Evolutionary conservation across 2,113 vertebrate genomes (phyloP), one percentile per base, ranked within the genome.

Genomic region (Hypomesus transpacificus): DNA sequence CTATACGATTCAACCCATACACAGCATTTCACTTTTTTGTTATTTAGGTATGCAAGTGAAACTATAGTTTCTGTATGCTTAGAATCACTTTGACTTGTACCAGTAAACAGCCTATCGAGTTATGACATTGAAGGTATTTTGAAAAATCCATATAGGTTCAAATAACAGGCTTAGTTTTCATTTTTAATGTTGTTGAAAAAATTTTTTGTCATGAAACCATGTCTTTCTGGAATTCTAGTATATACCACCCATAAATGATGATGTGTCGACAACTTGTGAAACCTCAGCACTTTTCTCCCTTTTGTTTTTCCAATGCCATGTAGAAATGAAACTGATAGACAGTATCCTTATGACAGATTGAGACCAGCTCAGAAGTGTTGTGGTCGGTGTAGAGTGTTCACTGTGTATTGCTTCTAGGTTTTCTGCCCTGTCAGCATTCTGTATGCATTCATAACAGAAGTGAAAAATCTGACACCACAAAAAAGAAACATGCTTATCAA

Each of bases 341-440:
- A 70, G 59, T 20, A 70, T 59, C 28, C 31, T 26, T 28, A 17
- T 70, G 69, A 70, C 58, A 17, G 34, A 70, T 70, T 70, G 58
- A 70, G 69, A 61, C 46, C 34, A 70, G 16, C 58, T 20, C 46
- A 24, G 58, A 61, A 31, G 34, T 11, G 21, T n/a, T 28, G 52
- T 57, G 24, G 11, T 59, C 13, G 5, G 56, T 59, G 68, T 14
- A 39, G 16, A 17, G 18, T 46, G 46, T 22, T 69, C 16, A 22
- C 31, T 39, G 16, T 22, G 6, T 6, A 24, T 1, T 3, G 31
- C 9, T 61, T 39, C 69, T 22, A n/a, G 22, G 57, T 7, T 11
- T 69, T 22, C 14, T 50, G 56, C 54, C 13, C 34, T 39, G 26
- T 59, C 68, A 69, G 68, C 68, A 50, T 63, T 63, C 26, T 63